A percentile compares a stretch with the other conserved stretches of the same genome.
phyloP scores from a whole-genome alignment of 2,113 vertebrate species.

The Python bivittatus region DNA sequence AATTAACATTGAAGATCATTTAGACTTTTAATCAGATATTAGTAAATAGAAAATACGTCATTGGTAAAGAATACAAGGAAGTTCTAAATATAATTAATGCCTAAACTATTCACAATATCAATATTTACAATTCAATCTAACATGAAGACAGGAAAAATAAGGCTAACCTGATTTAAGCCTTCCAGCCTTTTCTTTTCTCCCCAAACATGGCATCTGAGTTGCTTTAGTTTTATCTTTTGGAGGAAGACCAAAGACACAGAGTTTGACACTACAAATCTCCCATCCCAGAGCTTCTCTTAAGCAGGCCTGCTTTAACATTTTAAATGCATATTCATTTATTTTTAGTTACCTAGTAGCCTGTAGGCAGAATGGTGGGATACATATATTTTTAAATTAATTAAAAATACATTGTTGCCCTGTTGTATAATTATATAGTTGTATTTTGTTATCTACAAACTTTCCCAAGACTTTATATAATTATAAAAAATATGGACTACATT shows the following conservation, averaged over 20 bases:
- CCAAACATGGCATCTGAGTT: background rate
- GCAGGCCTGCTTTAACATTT: background rate
- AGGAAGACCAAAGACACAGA: background rate
- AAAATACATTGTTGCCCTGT: background rate
- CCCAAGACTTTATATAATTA: background rate
- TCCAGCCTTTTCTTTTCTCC: too few relatives aligned
- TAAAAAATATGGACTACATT: background rate
- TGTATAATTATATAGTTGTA: background rate
- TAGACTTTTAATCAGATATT: slow-evolving; percentile 8
- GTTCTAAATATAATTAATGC: background rate
- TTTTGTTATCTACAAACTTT: background rate
- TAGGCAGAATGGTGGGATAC: background rate
- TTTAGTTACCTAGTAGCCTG: background rate
- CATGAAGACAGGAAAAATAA: background rate
- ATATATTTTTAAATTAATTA: background rate
- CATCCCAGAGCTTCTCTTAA: background rate
- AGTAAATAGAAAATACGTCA: background rate
- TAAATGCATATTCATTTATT: background rate
- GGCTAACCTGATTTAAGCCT: background rate
- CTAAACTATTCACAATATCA: background rate
- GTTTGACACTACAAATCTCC: background rate
- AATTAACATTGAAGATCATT: slow-evolving; percentile 8
- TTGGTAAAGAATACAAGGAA: background rate
- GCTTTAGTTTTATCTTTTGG: background rate
- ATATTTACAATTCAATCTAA: background rate